Conservation (phyloP, 2,113 vertebrate genomes). For the Centropristis striata region DNA sequence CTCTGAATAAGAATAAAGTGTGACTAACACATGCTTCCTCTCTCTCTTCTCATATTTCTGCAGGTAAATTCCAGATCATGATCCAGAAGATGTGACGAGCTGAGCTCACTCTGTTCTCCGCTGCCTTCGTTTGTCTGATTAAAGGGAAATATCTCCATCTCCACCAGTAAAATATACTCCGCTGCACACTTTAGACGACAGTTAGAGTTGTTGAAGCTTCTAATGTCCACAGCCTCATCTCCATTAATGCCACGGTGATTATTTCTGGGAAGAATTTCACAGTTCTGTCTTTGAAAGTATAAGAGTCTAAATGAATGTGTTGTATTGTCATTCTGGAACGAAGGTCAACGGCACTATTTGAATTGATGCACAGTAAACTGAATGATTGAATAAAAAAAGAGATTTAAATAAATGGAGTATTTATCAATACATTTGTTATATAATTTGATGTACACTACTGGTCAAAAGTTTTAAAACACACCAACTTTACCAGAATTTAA, state of each 20-base stretch:
- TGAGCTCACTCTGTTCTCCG: slow-evolving; percentile 34
- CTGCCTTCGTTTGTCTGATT: slow-evolving; percentile 13
- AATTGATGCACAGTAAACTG: background rate
- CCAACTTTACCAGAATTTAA: no score
- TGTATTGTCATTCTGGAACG: background rate
- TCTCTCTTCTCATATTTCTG: slow-evolving; percentile 39
- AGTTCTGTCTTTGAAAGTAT: background rate
- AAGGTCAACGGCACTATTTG: background rate
- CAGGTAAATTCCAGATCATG: slow-evolving; percentile 99
- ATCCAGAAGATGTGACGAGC: slow-evolving; percentile 90
- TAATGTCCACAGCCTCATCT: background rate
- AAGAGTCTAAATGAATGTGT: background rate
- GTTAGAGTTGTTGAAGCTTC: background rate
- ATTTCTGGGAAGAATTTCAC: background rate
- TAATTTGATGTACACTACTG: no score
- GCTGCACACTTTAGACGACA: background rate
- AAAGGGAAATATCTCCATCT: slow-evolving; percentile 8
- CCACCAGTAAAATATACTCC: background rate
- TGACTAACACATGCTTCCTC: background rate
- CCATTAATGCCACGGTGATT: background rate
- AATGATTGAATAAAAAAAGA: background rate
- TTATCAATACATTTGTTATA: no score
- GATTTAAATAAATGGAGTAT: no score
- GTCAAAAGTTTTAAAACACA: no score
- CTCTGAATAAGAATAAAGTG: background rate